Base-by-base conservation (phyloP, 2,888 invertebrate species). In the Scaptomyza parva region DNA sequence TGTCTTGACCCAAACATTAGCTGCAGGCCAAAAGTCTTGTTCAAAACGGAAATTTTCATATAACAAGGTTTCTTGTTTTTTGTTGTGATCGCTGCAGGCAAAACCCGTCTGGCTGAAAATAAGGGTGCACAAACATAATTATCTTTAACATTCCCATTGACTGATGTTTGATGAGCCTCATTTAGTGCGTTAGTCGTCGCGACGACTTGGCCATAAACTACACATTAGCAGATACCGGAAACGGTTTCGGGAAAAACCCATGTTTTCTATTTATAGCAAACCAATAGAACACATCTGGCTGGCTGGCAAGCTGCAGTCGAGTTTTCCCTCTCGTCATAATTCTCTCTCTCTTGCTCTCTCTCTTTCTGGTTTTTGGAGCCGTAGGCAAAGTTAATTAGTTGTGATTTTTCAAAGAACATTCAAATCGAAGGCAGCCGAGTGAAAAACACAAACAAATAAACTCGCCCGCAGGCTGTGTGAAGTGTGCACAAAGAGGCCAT, bases 341-440 rank as follows among this genome's bases (percentile, higher is more conserved):
- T 60, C 33, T 37, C 30, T 30, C 30, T 33, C 30, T 33, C 68
- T 44, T 24, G 22, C 22, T 22, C 22, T 22, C 1, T 6, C 1
- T 9, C 7, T 14, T 11, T 14, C 65, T 51, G 18, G 18, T 22
- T 58, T 58, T 52, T 9, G 59, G 24, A 75, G 64, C 70, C 70
- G 57, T 52, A 33, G 76, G 70, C 76, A 72, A 72, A 95, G 92
- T 96, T 97, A 88, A 88, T 88, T 88, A 81, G 78, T 78, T 85
- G 78, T 85, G 88, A 88, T 87, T 81, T 88, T 85, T 77, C 78
- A 82, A 86, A 87, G 76, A 78, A 84, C 76, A 87, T 78, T 78
- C 68, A 76, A 83, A 81, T 77, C 63, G 77, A 81, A 59, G 60
- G 70, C 76, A 58, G 44, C 45, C 39, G 43, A 59, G 22, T 22